Conservation (phyloP, 2,113 vertebrate species). For the Nothobranchius furzeri region DNA sequence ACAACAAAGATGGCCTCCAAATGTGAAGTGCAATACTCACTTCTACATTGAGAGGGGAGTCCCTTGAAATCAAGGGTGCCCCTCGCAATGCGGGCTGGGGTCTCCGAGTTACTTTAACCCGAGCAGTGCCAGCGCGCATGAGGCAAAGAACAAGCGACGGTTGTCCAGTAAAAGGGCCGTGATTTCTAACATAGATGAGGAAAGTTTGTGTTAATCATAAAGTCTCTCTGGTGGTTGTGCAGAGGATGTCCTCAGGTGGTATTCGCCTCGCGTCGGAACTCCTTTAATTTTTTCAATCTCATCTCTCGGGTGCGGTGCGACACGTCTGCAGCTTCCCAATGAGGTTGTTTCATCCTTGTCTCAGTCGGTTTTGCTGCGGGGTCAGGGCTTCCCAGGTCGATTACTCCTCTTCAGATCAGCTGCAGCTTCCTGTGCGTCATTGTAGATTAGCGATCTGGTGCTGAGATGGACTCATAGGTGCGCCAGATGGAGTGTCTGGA, state of each 20-base stretch:
- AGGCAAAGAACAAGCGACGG: neutral
- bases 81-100: neutral
- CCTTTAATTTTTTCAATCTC: too few species aligned
- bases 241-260: too few species aligned
- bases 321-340: too few species aligned
- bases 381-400: neutral
- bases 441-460: neutral
- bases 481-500: neutral
- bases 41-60: neutral
- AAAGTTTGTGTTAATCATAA: too few species aligned
- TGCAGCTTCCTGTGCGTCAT: neutral
- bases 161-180: neutral
- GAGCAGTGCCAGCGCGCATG: neutral
- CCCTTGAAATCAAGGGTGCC: neutral
- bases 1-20: neutral
- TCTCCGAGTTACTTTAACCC: neutral
- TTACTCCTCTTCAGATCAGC: neutral
- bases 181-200: too few species aligned
- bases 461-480: neutral
- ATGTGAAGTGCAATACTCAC: neutral
- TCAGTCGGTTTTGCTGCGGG: neutral
- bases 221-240: too few species aligned
- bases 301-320: too few species aligned
- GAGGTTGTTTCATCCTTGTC: too few species aligned
- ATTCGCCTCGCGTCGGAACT: too few species aligned